These are phyloP conservation scores for Corythaixoides concolor DNA, from an alignment of 2,113 vertebrate genomes.

Conservation along the genomic window DNA sequence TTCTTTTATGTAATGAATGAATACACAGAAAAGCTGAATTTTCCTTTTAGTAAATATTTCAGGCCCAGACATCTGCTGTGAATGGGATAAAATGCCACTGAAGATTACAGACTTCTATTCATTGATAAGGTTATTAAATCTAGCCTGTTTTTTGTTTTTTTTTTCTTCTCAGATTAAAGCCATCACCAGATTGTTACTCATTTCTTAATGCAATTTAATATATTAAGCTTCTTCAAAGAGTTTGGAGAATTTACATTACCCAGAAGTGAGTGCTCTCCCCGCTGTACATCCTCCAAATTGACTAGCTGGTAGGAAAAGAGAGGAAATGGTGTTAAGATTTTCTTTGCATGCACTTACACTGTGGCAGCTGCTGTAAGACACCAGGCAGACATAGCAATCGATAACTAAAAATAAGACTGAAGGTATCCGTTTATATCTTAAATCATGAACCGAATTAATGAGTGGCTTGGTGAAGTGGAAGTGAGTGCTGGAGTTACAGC, in stretches of 20 bases:
- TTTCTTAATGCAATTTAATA: neutral
- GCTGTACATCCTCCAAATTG: neutral
- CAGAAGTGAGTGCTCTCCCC: neutral
- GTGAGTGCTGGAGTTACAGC: neutral
- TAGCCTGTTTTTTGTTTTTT: neutral
- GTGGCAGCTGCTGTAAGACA: neutral
- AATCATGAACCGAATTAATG: neutral
- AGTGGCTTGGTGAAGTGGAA: neutral
- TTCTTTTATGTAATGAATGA: neutral
- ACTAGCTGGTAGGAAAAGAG: neutral
- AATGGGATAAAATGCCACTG: neutral
- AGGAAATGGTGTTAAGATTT: neutral
- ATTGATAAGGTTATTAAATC: neutral
- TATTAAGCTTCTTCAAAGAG: neutral
- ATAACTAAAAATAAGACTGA: neutral
- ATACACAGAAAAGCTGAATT: neutral
- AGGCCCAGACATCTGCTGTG: neutral
- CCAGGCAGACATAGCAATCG: accelerated
- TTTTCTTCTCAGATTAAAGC: neutral
- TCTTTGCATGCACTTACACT: neutral
- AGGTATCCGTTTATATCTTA: neutral
- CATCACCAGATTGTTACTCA: neutral
- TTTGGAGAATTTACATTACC: neutral
- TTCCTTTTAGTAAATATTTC: neutral
- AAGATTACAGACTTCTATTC: neutral